Base-by-base conservation (phyloP, 2,113 vertebrate species). In the Planiliza haematocheilus region DNA sequence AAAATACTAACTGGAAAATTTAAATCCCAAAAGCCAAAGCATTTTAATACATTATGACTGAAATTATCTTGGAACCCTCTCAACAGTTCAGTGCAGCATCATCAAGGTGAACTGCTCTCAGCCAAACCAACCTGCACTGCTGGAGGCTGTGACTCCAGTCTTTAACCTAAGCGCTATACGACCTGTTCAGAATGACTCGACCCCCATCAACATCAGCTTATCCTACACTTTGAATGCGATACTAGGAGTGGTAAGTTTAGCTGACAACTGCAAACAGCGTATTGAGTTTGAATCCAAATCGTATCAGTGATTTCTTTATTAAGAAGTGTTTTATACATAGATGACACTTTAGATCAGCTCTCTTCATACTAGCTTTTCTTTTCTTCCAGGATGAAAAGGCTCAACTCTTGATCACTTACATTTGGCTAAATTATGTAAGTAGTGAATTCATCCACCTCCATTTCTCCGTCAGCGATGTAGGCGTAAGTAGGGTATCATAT, bases 241-340 rank as follows among this genome's bases (percentile, higher is more conserved):
- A 21, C 71, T 94, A 4, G 93, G 89, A 73, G 93, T 94, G 91
- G 93, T 94, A 85, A 12, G 92, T 90, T 55, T 10, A 48, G 17
- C n/a, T 18, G 18, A 11, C 24, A 30, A 30, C 5, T 2, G 24
- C 5, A 3, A 5, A 30, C 24, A 3, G 5, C 5, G 24, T 30
- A 30, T 30, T 30, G 24, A 30, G 24, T 30, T 30, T 30, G 24
- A 3, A 30, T 30, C 2, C 24, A 30, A 30, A 30, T 30, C 5
- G 24, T 30, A 30, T 30, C 24, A 30, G 24, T 30, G 5, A 30
- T 30, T 30, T 30, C 5, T 5, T 30, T 30, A 30, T 30, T 3
- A 30, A 30, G 24, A 30, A 5, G 24, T 30, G 24, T 30, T 30
- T 30, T 30, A 30, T 30, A 30, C 24, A 30, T 30, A 30, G 24